Evolutionary conservation across 2,797 vertebrate species (phyloP), one percentile per base, ranked within the genome.

Genomic region (Ctenopoma kingsleyae): DNA sequence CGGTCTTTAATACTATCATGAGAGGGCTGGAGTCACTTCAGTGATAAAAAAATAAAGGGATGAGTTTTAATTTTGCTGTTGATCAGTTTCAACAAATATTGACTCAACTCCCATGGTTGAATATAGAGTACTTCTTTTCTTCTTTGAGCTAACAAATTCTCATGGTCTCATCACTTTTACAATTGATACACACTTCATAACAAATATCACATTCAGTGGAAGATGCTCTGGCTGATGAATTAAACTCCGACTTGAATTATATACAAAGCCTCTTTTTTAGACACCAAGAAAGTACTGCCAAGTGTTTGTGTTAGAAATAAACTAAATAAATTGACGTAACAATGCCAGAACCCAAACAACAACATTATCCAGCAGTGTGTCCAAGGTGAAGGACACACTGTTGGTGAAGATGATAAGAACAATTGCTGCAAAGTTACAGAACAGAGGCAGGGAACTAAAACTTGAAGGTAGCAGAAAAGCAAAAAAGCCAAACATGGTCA

Each of bases 21-120:
- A 55, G 35, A 64, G 27, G 48, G 38, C 52, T 83, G 56, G 71
- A 67, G 67, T 57, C 63, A 64, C 52, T 55, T 56, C 46, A 56
- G 3, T 62, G 72, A 84, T 81, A 67, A 78, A 77, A 44, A 32
- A 76, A 70, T 58, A 67, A 76, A 80, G 35, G 23, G 22, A 56
- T 74, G 44, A 53, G 41, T 44, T 74, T 80, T 70, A 66, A 52
- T 76, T 62, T 57, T 65, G 46, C 67, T 12, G 49, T 72, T 87
- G 72, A 76, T 81, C 77, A 71, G 47, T 56, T 61, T 64, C 56
- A 30, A 60, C 68, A 79, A 83, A 84, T 74, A 78, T 80, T 65
- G 81, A 81, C 71, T 72, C 30, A 51, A 60, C 19, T 76, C 55
- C 32, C 35, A 30, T 30, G 25, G 25, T 64, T 75, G 73, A 83